Conservation (phyloP, 2,113 vertebrate genomes). For the Brachionichthys hirsutus region DNA sequence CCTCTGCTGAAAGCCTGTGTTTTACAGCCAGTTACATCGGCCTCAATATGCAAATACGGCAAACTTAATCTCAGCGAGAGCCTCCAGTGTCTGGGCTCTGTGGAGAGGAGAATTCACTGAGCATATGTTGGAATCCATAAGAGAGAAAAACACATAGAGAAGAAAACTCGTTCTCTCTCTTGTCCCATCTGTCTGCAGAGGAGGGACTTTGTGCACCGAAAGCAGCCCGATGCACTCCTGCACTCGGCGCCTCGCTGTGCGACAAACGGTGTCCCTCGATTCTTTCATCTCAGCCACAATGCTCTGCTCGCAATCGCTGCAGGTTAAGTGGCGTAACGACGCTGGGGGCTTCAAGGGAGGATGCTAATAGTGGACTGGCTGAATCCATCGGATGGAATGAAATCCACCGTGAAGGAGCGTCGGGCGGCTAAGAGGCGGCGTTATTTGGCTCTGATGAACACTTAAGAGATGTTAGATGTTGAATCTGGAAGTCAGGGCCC, state of each 20-base stretch:
- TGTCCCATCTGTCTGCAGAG: conserved; percentile 73
- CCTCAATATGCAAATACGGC: conserved; percentile 24
- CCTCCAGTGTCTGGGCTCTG: conserved; percentile 38
- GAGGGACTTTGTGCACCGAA: conserved; percentile 62
- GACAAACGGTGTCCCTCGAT: conserved; percentile 51
- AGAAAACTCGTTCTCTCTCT: conserved; percentile 60
- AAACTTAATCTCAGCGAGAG: conserved; percentile 40
- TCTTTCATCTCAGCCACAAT: conserved; percentile 48
- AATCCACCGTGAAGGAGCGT: conserved; percentile 41
- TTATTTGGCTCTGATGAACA: conserved; percentile 48
- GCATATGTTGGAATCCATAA: conserved; percentile 65
- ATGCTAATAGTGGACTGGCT: conserved; percentile 20
- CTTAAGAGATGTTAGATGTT: conserved; percentile 52
- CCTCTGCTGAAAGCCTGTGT: conserved; percentile 1
- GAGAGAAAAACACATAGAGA: conserved; percentile 62
- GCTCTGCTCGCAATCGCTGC: conserved; percentile 22
- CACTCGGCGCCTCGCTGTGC: conserved; percentile 59
- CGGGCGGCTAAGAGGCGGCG: conserved; percentile 21
- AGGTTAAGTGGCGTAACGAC: conserved; percentile 44
- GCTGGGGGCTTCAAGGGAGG: conserved; percentile 24
- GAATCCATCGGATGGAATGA: conserved; percentile 36
- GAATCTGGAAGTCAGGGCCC: conserved; percentile 66
- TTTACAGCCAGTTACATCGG: conserved; percentile 16
- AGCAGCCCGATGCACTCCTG: conserved; percentile 47
- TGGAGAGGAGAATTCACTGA: conserved; percentile 54